Percentiles rank a stretch among this genome's conserved stretches.
phyloP scores from a whole-genome alignment of 2,888 invertebrate species.

The Proisotoma minuta region DNA sequence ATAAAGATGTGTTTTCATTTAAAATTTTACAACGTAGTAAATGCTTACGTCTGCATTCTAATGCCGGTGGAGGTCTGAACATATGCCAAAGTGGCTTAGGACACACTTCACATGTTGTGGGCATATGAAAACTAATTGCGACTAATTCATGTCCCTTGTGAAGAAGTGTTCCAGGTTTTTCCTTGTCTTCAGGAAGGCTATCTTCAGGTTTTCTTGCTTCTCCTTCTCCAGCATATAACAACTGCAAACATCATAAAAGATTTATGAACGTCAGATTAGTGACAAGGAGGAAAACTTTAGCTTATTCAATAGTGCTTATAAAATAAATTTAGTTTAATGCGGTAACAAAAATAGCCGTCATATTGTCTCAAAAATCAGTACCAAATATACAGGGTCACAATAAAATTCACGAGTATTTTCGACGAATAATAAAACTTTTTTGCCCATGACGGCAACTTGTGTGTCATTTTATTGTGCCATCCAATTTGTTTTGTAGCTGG shows the following conservation, averaged over 20 bases:
- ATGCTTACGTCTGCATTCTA: constrained; percentile 82
- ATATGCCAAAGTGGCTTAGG: constrained; percentile 95
- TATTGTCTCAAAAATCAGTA: no score
- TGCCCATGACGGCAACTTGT: no score
- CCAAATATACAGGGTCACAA: neutral
- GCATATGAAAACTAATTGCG: constrained; percentile 95
- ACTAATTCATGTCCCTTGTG: constrained; percentile 94
- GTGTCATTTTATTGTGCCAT: no score
- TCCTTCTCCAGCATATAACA: constrained; percentile 95
- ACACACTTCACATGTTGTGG: constrained; percentile 96
- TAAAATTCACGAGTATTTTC: no score
- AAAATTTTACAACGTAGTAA: neutral
- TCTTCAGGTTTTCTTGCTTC: constrained; percentile 54
- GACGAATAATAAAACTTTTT: no score
- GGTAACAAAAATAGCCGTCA: no score
- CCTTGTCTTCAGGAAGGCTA: constrained; percentile 50
- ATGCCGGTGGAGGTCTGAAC: constrained; percentile 94
- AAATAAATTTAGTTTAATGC: neutral
- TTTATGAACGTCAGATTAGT: constrained; percentile 6
- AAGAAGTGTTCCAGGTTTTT: constrained; percentile 62
- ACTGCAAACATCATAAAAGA: constrained; percentile 54
- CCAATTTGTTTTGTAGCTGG: neutral
- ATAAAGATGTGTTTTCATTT: neutral
- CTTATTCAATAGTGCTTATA: no score
- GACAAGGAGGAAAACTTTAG: constrained; percentile 7